Conservation (phyloP, 2,113 vertebrate species). For the Osmerus eperlanus region DNA sequence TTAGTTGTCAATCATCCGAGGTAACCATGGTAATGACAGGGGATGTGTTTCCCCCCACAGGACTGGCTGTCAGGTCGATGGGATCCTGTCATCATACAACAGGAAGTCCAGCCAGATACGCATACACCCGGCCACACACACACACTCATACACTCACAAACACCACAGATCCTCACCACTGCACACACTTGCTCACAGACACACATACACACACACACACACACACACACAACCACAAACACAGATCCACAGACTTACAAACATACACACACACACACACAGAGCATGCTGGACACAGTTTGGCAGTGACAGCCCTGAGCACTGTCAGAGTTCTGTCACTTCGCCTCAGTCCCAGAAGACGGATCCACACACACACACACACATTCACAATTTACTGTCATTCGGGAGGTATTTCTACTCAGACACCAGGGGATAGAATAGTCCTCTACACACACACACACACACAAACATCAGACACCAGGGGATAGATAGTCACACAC, state of each 20-base stretch:
- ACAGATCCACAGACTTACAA: neutral
- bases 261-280: neutral
- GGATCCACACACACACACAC: neutral
- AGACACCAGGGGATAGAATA: neutral
- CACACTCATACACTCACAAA: neutral
- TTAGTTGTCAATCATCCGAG: slow-evolving; percentile 67
- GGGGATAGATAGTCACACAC: no score
- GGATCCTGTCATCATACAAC: slow-evolving; percentile 61
- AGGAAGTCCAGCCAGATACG: slow-evolving; percentile 27
- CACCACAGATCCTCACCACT: neutral
- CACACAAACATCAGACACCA: neutral
- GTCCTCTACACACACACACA: neutral
- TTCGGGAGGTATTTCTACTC: neutral
- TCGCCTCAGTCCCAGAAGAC: neutral
- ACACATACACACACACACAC: neutral
- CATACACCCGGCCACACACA: neutral
- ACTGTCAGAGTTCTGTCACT: neutral
- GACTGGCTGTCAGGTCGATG: slow-evolving; percentile 73
- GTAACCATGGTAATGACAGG: slow-evolving; percentile 58
- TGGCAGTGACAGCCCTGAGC: slow-evolving; percentile 4
- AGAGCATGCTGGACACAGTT: neutral
- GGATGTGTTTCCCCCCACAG: slow-evolving; percentile 65
- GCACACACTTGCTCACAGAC: neutral
- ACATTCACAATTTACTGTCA: slow-evolving; percentile 6
- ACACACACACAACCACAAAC: slow-evolving; percentile 1